Evolutionary conservation across 2,888 invertebrate species (phyloP), one percentile per base, ranked within the genome.

Genomic region (Amiota mariae): DNA sequence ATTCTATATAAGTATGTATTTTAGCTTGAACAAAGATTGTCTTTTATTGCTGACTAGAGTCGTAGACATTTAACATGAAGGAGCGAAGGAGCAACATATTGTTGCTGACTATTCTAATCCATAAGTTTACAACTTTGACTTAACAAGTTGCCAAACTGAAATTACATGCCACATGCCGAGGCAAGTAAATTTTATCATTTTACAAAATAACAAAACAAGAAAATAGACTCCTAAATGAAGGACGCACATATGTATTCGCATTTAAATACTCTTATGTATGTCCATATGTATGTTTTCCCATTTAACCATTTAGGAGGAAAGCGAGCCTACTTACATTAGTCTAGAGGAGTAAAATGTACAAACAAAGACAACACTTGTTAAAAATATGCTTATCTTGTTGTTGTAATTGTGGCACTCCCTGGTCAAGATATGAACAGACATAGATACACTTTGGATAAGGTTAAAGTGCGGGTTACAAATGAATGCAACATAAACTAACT

Each of bases 131-230:
- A 66, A 66, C 48, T 18, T 11, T 48, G 8, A 36, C 66, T 66
- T 66, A 18, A 66, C 66, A 66, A 59, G 66, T 66, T 66, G 49
- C 36, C 48, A 24, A 66, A 48, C 48, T 66, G 49, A 24, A 9
- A 6, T 59, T 18, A 59, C 18, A 59, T 18, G 20, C 9, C 12
- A 12, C 12, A 59, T 59, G 59, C n/a, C 54, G 54, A 54, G 54
- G 8, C 54, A 54, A 54, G 54, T 15, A 54, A 54, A 54, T 54
- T 54, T 54, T 13, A 54, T 15, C 15, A 54, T 54, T 54, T 15
- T 54, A 59, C 59, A 59, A 59, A 12, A 4, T 20, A 59, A 20
- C 59, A 18, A 18, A 8, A 15, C 54, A 54, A 13, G 2, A 6
- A 2, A 13, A 54, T 12, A 54, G n/a, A 54, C 54, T n/a, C 54